phyloP scores from a whole-genome alignment of 2,888 invertebrate species.

The Congeria kusceri region DNA sequence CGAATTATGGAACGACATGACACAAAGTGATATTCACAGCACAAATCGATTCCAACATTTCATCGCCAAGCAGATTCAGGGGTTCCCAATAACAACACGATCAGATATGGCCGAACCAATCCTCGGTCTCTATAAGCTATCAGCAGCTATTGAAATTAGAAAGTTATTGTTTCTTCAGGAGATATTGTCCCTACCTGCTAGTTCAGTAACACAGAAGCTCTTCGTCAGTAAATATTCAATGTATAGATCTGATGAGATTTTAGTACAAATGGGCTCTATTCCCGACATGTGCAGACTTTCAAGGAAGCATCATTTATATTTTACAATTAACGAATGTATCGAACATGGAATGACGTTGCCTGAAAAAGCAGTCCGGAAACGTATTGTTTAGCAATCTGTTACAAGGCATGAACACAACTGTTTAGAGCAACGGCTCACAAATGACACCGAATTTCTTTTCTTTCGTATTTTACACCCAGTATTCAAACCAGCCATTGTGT shows the following conservation, averaged over 20 bases:
- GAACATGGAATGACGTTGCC: too few relatives aligned
- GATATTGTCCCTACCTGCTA: background rate
- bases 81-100: constrained; percentile 6
- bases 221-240: background rate
- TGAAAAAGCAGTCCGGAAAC: too few relatives aligned
- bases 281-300: constrained; percentile 3
- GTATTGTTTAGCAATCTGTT: too few relatives aligned
- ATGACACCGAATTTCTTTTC: too few relatives aligned
- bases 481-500: too few relatives aligned
- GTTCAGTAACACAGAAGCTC: background rate
- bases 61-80: constrained; percentile 21
- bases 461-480: too few relatives aligned
- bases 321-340: background rate
- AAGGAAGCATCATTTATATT: background rate
- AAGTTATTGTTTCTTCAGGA: constrained; percentile 22
- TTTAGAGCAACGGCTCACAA: too few relatives aligned
- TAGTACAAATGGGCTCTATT: background rate
- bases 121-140: constrained; percentile 2
- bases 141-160: constrained; percentile 2
- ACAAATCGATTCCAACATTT: constrained; percentile 22
- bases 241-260: background rate
- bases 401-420: too few relatives aligned
- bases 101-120: constrained; percentile 26
- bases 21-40: background rate
- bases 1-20: constrained; percentile 26